phyloP scores from a whole-genome alignment of 1,140 invertebrate species.

The Caerostris darwini region DNA sequence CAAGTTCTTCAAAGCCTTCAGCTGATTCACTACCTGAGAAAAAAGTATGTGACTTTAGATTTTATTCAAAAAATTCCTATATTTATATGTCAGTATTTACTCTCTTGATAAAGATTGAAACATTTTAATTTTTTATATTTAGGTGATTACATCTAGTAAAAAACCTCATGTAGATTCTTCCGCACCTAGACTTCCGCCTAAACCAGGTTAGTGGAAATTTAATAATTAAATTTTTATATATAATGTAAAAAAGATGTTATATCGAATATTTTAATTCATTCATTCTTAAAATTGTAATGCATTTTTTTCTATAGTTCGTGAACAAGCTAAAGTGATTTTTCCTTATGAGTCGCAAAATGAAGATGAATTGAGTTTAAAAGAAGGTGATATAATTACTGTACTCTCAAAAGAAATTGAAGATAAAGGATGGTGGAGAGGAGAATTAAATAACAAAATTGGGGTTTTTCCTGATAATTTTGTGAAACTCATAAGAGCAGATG shows the following conservation, averaged over 20 bases:
- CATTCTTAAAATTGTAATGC: neutral
- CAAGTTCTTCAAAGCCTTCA: neutral
- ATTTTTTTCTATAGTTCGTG: slow-evolving; percentile 83
- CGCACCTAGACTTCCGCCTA: slow-evolving; percentile 83
- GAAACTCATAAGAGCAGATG: slow-evolving; percentile 84
- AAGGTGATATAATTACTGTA: slow-evolving; percentile 94
- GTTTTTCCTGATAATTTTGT: slow-evolving; percentile 99
- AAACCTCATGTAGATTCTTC: slow-evolving; percentile 62
- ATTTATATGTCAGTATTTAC: too few relatives aligned
- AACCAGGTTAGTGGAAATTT: slow-evolving; percentile 81
- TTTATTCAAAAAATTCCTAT: neutral
- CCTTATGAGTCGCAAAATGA: slow-evolving; percentile 95
- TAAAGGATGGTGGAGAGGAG: slow-evolving; percentile 98
- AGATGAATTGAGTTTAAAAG: slow-evolving; percentile 94
- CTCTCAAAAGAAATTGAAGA: slow-evolving; percentile 94
- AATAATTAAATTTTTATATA: neutral
- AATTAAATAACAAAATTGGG: slow-evolving; percentile 92
- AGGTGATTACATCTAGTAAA: slow-evolving; percentile 11
- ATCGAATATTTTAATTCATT: too few relatives aligned
- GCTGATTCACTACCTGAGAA: slow-evolving; percentile 5
- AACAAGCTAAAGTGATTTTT: slow-evolving; percentile 92
- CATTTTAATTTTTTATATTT: neutral
- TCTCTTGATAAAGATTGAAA: too few relatives aligned
- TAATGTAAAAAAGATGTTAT: neutral
- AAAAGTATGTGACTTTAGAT: neutral